Evolutionary conservation across 2,113 vertebrate species (phyloP).

Genomic region (Microcebus griseorufus): DNA sequence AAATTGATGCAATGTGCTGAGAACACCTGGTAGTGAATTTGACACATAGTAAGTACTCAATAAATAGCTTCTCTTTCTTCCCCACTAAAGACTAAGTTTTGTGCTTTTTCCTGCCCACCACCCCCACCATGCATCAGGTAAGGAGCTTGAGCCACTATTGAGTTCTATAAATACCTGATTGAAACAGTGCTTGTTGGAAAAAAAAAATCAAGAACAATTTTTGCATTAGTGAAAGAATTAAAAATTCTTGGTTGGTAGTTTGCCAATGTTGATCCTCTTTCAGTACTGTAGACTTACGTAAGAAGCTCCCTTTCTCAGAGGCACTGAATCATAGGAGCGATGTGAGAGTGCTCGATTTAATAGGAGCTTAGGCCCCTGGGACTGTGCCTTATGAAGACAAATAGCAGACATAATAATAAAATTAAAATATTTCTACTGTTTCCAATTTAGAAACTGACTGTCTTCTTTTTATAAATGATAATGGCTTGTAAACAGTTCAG

Average conservation of each 20-base stretch:
- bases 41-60: neutral
- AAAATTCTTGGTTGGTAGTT: neutral
- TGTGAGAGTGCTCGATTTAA: conserved; percentile 60
- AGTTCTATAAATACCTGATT: neutral
- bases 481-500: conserved; percentile 50
- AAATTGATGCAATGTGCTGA: neutral
- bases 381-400: conserved; percentile 71
- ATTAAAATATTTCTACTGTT: conserved; percentile 71
- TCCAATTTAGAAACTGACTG: conserved; percentile 74
- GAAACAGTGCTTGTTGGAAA: neutral
- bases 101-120: neutral
- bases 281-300: conserved; percentile 12
- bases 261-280: neutral
- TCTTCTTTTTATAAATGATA: conserved; percentile 70
- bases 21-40: neutral
- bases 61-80: neutral
- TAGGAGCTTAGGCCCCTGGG: conserved; percentile 48
- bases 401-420: conserved; percentile 75
- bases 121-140: neutral
- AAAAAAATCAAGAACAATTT: conserved; percentile 11
- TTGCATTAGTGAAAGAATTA: conserved; percentile 7
- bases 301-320: conserved; percentile 22
- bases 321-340: conserved; percentile 45
- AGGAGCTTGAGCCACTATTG: neutral
- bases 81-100: neutral